Percentiles rank a stretch among this genome's conserved stretches.
phyloP scores from a whole-genome alignment of 2,888 invertebrate genomes.

The Neoaliturus tenellus region DNA sequence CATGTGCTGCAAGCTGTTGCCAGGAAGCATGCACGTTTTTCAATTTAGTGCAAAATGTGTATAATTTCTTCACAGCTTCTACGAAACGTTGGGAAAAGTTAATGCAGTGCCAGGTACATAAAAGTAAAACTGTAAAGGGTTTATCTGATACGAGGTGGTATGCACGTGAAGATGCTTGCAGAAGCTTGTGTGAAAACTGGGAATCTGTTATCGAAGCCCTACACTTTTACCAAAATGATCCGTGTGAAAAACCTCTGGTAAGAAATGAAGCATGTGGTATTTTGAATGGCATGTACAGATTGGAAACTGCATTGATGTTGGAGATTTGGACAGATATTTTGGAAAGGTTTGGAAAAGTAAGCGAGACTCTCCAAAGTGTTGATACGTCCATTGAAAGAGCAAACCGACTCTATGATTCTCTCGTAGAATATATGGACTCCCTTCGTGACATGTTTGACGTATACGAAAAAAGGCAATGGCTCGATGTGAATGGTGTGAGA shows the following conservation, averaged over 20 bases:
- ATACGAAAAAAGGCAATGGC: background rate
- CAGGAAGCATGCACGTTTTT: conserved; percentile 36
- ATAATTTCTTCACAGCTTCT: background rate
- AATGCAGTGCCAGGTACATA: background rate
- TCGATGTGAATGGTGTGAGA: background rate
- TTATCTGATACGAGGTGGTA: conserved; percentile 52
- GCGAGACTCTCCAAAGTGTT: conserved; percentile 47
- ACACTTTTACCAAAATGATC: background rate
- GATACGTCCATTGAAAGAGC: background rate
- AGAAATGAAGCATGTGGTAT: conserved; percentile 35
- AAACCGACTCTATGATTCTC: conserved; percentile 41
- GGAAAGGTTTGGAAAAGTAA: conserved; percentile 45
- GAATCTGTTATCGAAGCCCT: background rate
- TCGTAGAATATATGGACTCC: background rate
- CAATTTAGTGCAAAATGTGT: conserved; percentile 40
- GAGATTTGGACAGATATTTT: conserved; percentile 51
- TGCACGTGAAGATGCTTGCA: conserved; percentile 36
- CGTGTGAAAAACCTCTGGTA: conserved; percentile 2
- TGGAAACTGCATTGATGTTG: conserved; percentile 50
- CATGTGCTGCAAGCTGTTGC: conserved; percentile 48
- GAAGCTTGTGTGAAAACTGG: conserved; percentile 29
- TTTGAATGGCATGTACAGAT: conserved; percentile 29
- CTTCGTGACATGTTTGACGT: background rate
- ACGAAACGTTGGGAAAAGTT: conserved; percentile 36
- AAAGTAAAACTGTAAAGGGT: conserved; percentile 31